Conservation (phyloP, 2,888 invertebrate species). For the Sarcophaga rosellei region DNA sequence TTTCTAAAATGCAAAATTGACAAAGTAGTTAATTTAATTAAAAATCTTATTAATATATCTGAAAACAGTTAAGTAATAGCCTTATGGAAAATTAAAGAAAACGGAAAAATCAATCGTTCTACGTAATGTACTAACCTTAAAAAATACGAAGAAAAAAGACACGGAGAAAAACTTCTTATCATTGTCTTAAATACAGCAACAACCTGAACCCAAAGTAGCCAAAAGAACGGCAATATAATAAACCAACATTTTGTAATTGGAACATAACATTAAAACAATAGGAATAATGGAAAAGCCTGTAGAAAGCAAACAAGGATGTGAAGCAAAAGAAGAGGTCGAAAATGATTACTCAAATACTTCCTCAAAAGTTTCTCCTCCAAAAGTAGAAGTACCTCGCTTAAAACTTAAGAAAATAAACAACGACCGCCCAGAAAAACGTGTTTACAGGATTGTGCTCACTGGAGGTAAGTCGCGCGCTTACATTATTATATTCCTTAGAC, state of each 20-base stretch:
- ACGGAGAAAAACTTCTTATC: background rate
- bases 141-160: constrained; percentile 24
- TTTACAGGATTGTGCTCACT: constrained; percentile 71
- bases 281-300: constrained; percentile 27
- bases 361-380: background rate
- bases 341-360: constrained; percentile 9
- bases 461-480: constrained; percentile 66
- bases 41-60: background rate
- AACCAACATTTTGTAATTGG: background rate
- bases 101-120: constrained; percentile 47
- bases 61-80: background rate
- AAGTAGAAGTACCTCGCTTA: constrained; percentile 34
- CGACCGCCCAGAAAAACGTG: constrained; percentile 62
- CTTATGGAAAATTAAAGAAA: constrained; percentile 8
- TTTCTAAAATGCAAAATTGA: constrained; percentile 7
- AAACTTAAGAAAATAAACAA: constrained; percentile 53
- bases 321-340: constrained; percentile 9
- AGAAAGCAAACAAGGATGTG: constrained; percentile 5
- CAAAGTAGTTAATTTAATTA: constrained; percentile 12
- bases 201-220: background rate
- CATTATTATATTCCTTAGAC: no score
- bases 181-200: constrained; percentile 2
- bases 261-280: background rate
- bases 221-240: background rate
- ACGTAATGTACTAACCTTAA: constrained; percentile 59